Conservation (phyloP, 35 echinoderm and acorn worm species). For the Holothuria glaberrima region DNA sequence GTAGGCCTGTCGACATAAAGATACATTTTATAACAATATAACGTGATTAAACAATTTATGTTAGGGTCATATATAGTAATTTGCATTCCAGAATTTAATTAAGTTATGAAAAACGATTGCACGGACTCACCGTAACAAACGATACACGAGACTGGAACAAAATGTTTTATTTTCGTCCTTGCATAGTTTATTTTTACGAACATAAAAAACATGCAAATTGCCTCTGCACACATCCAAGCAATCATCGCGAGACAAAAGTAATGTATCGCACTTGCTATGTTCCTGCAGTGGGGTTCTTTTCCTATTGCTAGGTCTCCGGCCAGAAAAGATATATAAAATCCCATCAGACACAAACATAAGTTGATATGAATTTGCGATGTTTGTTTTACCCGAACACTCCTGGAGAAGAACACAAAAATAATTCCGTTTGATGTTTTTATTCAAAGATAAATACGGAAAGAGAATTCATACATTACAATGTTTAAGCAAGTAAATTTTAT, state of each 20-base stretch:
- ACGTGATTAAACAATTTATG: no score
- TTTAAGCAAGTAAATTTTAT: no score
- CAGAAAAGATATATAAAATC: not conserved
- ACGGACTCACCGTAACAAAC: not conserved
- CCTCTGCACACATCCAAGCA: conserved; percentile 10
- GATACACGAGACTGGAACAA: not conserved
- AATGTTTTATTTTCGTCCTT: not conserved
- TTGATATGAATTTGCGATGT: not conserved
- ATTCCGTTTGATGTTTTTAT: no score
- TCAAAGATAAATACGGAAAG: no score
- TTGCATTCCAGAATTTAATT: no score
- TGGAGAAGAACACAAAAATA: not conserved
- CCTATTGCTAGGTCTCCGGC: not conserved
- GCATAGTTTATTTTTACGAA: conserved; percentile 24
- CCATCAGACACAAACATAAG: not conserved
- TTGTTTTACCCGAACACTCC: not conserved
- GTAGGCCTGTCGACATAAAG: no score
- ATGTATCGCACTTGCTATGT: not conserved
- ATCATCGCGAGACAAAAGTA: not conserved
- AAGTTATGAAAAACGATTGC: no score
- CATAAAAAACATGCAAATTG: conserved; percentile 1
- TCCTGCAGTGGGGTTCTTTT: not conserved
- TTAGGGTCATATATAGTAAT: no score
- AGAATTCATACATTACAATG: no score
- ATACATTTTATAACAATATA: no score